phyloP scores from a whole-genome alignment of 2,113 vertebrate genomes.

The Vulpes lagopus region DNA sequence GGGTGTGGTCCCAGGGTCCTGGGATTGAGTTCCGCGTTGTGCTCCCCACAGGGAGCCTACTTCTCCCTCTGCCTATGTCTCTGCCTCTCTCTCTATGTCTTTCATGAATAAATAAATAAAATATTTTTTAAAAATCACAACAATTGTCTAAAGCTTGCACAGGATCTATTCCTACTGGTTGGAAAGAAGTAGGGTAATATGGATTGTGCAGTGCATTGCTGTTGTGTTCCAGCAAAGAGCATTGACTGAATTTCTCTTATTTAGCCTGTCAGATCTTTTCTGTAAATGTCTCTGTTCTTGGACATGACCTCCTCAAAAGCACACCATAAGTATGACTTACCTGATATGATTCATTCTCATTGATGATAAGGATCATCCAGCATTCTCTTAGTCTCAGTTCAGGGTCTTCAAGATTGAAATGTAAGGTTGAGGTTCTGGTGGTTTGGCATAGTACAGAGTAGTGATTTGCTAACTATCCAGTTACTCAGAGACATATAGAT shows the following conservation, averaged over 20 bases:
- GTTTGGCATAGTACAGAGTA: background rate
- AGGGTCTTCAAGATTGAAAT: background rate
- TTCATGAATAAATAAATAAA: no score
- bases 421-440: background rate
- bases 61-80: no score
- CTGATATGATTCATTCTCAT: background rate
- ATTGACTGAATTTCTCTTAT: background rate
- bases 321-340: background rate
- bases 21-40: no score
- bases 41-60: no score
- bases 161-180: background rate
- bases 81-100: no score
- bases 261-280: background rate
- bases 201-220: background rate
- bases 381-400: background rate
- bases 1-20: no score
- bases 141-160: accelerated
- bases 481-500: background rate
- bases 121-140: background rate
- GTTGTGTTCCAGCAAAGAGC: background rate
- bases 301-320: background rate
- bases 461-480: background rate
- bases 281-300: background rate
- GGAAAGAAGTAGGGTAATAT: background rate
- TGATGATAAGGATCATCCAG: background rate